These are phyloP conservation scores for Babylonia areolata DNA, from an alignment of 1,140 invertebrate genomes.

Conservation along the genomic window DNA sequence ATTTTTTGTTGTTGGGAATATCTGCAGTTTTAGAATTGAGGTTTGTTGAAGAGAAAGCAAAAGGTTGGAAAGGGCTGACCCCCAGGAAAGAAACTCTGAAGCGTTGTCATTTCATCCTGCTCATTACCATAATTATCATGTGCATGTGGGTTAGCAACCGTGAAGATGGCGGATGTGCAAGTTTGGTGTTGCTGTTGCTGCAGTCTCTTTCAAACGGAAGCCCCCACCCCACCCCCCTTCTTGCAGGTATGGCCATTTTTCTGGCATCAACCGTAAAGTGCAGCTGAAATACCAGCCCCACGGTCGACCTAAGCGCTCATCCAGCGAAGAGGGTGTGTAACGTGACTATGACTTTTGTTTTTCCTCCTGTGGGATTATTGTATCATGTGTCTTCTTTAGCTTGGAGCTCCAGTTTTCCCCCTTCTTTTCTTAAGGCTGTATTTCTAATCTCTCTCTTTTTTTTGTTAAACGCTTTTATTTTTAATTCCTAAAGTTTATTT, in stretches of 20 bases:
- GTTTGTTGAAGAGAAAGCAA: no score
- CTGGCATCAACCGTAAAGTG: constrained; percentile 99
- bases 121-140: no score
- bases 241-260: constrained; percentile 98
- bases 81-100: no score
- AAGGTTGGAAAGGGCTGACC: no score
- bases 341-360: neutral
- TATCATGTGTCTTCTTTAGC: neutral
- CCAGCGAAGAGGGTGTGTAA: constrained; percentile 84
- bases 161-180: no score
- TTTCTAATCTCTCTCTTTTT: neutral
- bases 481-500: neutral
- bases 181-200: neutral
- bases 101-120: no score
- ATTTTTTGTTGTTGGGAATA: no score
- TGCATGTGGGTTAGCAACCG: no score
- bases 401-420: neutral
- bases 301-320: constrained; percentile 92
- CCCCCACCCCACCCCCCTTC: neutral
- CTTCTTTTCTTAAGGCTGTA: neutral
- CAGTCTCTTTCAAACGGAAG: neutral
- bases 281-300: constrained; percentile 99
- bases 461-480: neutral
- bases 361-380: neutral
- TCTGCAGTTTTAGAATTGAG: no score